Base-by-base conservation (phyloP, 2,797 vertebrate species). In the Characodon lateralis region DNA sequence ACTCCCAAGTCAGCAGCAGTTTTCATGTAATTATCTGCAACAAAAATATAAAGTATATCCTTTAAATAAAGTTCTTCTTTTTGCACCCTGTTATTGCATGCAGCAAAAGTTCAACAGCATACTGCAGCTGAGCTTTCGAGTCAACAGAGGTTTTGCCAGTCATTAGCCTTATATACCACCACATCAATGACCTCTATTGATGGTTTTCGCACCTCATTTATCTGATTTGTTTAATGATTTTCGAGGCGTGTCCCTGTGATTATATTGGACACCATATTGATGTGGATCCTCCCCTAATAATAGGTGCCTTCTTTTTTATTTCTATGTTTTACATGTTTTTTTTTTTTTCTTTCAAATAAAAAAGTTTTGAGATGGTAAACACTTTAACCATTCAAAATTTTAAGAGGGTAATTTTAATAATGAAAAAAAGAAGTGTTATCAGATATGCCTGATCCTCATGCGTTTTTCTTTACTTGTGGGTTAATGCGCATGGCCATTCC, bases 101-200 rank as follows among this genome's bases (percentile, higher is more conserved):
- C 55, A 78, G 83, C 26, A 24, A 88, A 92, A 87, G 74, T 94
- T 93, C 88, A 90, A 86, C 88, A 87, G 63, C 82, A 80, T 88
- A 83, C 87, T 88, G 89, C 90, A 78, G 77, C 63, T 39, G 59
- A 88, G 85, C 86, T 89, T 85, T 89, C 84, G 78, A 90, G 88
- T 88, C 92, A 93, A 92, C 88, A 87, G 79, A 84, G 78, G 85
- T 89, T 89, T 20, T 86, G 79, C 83, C 89, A 88, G 92, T 95
- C 93, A 92, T 92, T 91, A 92, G 85, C 90, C 89, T 96, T 95
- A 93, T 94, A 96, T 95, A 92, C 88, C 91, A 92, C 91, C 90
- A 92, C 92, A 93, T 95, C 90, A 91, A 96, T 96, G 95, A 91
- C 93, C 83, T 77, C 74, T 95, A 97, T 96, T 90, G 96, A 97